Evolutionary conservation across 1,140 invertebrate species (phyloP).

Genomic region (Hycleus cichorii): DNA sequence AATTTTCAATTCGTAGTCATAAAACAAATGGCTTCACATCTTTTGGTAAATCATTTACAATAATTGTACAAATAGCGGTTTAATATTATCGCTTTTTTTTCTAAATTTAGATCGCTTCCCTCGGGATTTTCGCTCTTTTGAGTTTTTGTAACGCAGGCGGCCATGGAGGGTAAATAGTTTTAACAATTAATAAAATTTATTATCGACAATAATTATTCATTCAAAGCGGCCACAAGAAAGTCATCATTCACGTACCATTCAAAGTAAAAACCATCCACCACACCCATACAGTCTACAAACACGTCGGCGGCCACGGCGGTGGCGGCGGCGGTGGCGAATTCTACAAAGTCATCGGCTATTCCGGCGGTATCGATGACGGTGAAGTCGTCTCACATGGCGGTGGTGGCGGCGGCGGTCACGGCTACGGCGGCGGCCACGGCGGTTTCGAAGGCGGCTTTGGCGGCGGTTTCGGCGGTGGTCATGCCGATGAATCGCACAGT

Average conservation of each 20-base stretch:
- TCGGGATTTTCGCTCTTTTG: conserved; percentile 28
- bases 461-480: conserved; percentile 29
- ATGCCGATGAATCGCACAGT: conserved; percentile 14
- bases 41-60: conserved; percentile 22
- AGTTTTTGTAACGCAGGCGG: conserved; percentile 23
- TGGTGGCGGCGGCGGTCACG: conserved; percentile 25
- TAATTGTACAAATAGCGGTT: too few relatives aligned
- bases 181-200: not conserved
- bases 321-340: conserved; percentile 40
- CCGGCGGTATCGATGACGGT: conserved; percentile 36
- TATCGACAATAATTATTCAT: not conserved
- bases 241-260: conserved; percentile 53
- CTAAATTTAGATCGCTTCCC: conserved; percentile 27
- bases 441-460: conserved; percentile 16
- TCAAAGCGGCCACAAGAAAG: conserved; percentile 45
- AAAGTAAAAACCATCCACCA: conserved; percentile 53
- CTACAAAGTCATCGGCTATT: conserved; percentile 41
- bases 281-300: conserved; percentile 53
- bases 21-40: conserved; percentile 28
- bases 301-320: conserved; percentile 39
- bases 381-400: conserved; percentile 24
- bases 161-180: conserved; percentile 13
- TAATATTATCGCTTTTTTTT: too few relatives aligned
- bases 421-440: conserved; percentile 10
- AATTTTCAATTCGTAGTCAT: conserved; percentile 17